Percentiles rank a stretch among this genome's conserved stretches.
Conservation (phyloP, 2,113 vertebrate genomes). For the Apistogramma diplotaenia region DNA sequence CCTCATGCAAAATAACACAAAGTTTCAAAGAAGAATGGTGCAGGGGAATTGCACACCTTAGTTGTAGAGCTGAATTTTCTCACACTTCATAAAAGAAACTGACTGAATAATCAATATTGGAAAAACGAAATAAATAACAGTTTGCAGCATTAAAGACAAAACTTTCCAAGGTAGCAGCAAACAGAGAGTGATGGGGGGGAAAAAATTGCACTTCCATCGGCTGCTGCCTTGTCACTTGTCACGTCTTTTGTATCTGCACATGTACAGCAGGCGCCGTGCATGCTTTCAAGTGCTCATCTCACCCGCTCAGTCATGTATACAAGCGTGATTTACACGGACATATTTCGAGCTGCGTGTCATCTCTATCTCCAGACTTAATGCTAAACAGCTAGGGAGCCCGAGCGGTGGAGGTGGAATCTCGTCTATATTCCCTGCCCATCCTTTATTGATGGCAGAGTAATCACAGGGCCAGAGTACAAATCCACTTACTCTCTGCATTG, state of each 20-base stretch:
- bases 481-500: slow-evolving; percentile 76
- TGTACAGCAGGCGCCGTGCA: neutral
- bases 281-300: neutral
- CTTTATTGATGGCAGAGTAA: slow-evolving; percentile 81
- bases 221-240: neutral
- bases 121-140: too few relatives aligned
- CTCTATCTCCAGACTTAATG: slow-evolving; percentile 38
- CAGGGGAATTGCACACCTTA: neutral
- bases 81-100: neutral
- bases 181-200: neutral
- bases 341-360: slow-evolving; percentile 28
- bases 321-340: neutral
- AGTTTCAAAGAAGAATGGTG: neutral
- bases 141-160: neutral
- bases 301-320: neutral
- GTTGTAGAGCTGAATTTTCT: neutral
- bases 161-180: neutral
- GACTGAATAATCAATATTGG: neutral
- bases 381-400: slow-evolving; percentile 48
- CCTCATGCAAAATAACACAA: neutral
- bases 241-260: neutral
- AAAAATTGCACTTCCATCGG: neutral
- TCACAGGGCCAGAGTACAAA: slow-evolving; percentile 79
- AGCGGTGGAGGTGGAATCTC: slow-evolving; percentile 60
- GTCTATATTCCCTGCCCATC: slow-evolving; percentile 75